Evolutionary conservation across 2,797 vertebrate species (phyloP), one percentile per base, ranked within the genome.

Genomic region (Okamejei kenojei): DNA sequence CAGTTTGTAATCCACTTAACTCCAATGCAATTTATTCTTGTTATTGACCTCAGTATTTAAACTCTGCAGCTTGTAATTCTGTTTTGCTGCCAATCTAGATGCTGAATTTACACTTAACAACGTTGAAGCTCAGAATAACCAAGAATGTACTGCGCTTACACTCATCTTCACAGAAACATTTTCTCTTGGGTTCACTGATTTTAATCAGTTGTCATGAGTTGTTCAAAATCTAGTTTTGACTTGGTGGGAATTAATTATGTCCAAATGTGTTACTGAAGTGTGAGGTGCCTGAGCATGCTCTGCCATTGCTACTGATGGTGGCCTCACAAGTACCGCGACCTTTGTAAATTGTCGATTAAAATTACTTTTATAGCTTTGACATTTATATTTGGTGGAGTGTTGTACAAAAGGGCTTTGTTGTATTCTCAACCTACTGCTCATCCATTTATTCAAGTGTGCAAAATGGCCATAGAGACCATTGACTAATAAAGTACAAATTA

Each of bases 121-220:
- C 21, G 26, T 58, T 21, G 81, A 92, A 92, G 38, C 23, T 54
- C 38, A 8, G 90, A 32, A 32, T 92, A 74, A 38, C 35, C 10
- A 68, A 76, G 38, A 92, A 74, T 92, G 71, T 92, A 76, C 71
- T 92, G 38, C 54, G 38, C 32, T 92, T 76, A 92, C 78, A 58
- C 88, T 74, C 38, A 45, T 73, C 88, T 91, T 38, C 68, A 17
- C 76, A 74, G 90, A 92, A 76, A 92, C 38, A 23, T 6, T 73
- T 92, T 92, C 90, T 92, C 71, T 54, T 92, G 68, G 71, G 71
- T 54, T 71, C 73, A 74, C 90, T 74, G 35, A 92, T 92, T 92
- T 92, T 92, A 92, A 92, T 92, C 90, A 92, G 54, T 76, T 45
- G 54, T 74, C 38, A 29, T 74, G 21, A 73, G 35, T 23, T 13